phyloP scores from a whole-genome alignment of 1,140 invertebrate genomes.

The Andrena cerasifolii region DNA sequence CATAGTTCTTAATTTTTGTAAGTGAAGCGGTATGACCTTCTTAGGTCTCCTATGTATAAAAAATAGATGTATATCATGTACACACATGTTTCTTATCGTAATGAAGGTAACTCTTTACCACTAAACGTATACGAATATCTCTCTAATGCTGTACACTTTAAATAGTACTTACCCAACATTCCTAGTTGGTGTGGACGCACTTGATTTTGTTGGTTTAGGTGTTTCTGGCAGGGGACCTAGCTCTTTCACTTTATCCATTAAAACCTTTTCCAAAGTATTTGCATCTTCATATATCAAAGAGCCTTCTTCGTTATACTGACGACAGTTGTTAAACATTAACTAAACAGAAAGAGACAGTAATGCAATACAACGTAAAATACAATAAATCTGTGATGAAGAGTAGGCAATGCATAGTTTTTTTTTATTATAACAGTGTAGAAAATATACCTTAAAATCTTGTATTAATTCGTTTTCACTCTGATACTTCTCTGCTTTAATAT shows the following conservation, averaged over 20 bases:
- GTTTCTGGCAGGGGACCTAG: constrained; percentile 83
- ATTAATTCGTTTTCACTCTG: constrained; percentile 86
- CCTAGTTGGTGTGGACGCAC: constrained; percentile 75
- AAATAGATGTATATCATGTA: constrained; percentile 9
- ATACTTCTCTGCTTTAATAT: constrained; percentile 91
- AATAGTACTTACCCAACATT: constrained; percentile 74
- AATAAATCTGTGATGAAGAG: constrained; percentile 14
- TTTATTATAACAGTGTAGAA: not conserved
- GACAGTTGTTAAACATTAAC: constrained; percentile 97
- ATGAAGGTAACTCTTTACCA: not conserved
- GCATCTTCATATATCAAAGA: constrained; percentile 98
- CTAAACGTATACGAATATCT: not conserved
- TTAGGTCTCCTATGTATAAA: constrained; percentile 77
- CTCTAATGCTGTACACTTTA: not conserved
- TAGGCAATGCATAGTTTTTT: constrained; percentile 1
- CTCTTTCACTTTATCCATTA: constrained; percentile 93
- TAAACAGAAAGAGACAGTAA: constrained; percentile 81
- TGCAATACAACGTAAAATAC: not conserved
- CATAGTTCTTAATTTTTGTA: constrained; percentile 92
- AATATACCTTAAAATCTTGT: constrained; percentile 86
- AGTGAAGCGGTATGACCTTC: constrained; percentile 83
- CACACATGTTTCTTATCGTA: not conserved
- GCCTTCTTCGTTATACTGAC: constrained; percentile 97
- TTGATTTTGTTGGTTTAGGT: constrained; percentile 70
- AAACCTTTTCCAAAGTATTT: constrained; percentile 91